Evolutionary conservation across 2,888 invertebrate species (phyloP).

Genomic region (Timema podura): DNA sequence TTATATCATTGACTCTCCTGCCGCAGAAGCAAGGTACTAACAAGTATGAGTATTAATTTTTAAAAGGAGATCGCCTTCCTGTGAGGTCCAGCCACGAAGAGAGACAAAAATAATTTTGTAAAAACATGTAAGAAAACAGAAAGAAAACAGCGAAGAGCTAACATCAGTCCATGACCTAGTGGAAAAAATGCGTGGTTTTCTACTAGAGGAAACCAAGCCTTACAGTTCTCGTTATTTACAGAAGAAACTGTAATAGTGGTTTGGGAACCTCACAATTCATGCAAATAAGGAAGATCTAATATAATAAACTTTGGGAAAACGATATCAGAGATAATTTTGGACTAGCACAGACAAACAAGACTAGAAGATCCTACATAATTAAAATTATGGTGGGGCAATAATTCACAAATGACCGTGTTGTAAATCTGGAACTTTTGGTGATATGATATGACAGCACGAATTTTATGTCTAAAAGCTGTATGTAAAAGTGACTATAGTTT

Average conservation of each 20-base stretch:
- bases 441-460: background rate
- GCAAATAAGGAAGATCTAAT: background rate
- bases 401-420: too few species aligned
- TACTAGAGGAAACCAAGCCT: background rate
- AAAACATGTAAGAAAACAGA: too few species aligned
- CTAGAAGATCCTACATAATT: background rate
- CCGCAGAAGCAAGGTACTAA: too few species aligned
- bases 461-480: conserved; percentile 3
- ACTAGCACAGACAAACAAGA: conserved; percentile 6
- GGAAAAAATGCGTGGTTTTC: background rate
- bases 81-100: too few species aligned
- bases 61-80: too few species aligned
- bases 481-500: background rate
- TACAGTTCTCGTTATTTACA: background rate
- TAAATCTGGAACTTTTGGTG: too few species aligned
- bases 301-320: conserved; percentile 10
- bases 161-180: background rate
- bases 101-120: too few species aligned
- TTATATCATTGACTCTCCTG: too few species aligned
- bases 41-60: too few species aligned
- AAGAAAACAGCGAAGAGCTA: too few species aligned
- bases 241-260: background rate
- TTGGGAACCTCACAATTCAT: conserved; percentile 9
- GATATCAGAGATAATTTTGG: conserved; percentile 8
- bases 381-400: background rate